Base-by-base conservation (phyloP, 2,797 vertebrate genomes). In the Sebastes goodei region DNA sequence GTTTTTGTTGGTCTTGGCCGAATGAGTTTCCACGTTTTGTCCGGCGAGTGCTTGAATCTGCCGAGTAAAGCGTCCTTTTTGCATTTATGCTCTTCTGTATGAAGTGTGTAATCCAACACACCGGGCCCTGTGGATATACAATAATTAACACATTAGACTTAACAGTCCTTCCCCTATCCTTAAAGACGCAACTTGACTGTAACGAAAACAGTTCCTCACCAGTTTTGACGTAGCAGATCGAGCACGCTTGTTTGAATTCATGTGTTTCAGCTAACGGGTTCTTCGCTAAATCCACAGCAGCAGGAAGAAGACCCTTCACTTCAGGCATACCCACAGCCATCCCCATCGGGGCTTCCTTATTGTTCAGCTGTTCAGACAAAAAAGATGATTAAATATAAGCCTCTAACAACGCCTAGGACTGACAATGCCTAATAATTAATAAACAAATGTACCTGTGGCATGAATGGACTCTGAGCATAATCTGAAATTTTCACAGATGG, bases 51-150 rank as follows among this genome's bases (percentile, higher is more conserved):
- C 91, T 97, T 99, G 82, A 97, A 94, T 94, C 97, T 96, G 75
- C 98, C 97, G 27, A 99, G 96, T 89, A 99, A 95, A 92, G 96
- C 95, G 86, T 99, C 98, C 86, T 99, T 99, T 96, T 98, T 99
- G 95, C 98, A 99, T 92, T 98, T 97, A 94, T 99, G 99, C 42
- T 99, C 97, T 85, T 95, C 96, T n/a, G 93, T 90, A 82, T 95
- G 92, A 86, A 97, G 96, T 55, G 94, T 91, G 4, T 97, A 98
- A 93, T 98, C 97, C 90, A 98, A 74, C 86, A 98, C 93, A 73
- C 97, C 97, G 33, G 96, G 95, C 70, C 97, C 99, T 99, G 89
- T 32, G 72, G 73, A 53, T 0, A 17, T 15, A 8, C 29, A 68
- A 35, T 3, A 7, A 33, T 38, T 14, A 56, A 49, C 15, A 27